phyloP scores from a whole-genome alignment of 2,888 invertebrate species.

The Criorhina ranunculi region DNA sequence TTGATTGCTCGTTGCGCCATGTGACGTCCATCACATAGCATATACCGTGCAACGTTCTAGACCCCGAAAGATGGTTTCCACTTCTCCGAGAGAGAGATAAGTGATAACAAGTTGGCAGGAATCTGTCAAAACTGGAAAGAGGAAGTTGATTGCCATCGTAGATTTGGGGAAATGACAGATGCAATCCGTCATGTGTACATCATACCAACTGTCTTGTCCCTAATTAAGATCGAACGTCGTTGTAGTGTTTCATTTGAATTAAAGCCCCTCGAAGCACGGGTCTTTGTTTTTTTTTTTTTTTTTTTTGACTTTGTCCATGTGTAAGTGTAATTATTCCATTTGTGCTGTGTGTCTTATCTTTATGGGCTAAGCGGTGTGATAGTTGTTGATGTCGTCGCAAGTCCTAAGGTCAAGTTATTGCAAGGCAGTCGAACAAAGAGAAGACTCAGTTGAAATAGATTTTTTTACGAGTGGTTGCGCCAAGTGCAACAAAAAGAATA shows the following conservation, averaged over 20 bases:
- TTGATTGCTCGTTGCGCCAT: constrained; percentile 32
- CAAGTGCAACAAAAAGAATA: constrained; percentile 17
- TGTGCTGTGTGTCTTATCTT: constrained; percentile 55
- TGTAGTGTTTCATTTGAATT: constrained; percentile 62
- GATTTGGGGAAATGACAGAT: constrained; percentile 50
- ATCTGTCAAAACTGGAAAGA: not conserved
- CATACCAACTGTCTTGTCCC: constrained; percentile 36
- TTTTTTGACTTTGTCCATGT: constrained; percentile 5
- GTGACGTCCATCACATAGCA: constrained; percentile 24
- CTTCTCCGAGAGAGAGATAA: constrained; percentile 17
- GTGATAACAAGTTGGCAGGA: constrained; percentile 15
- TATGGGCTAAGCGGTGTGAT: constrained; percentile 50
- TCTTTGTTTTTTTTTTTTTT: constrained; percentile 26
- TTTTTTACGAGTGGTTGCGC: constrained; percentile 36
- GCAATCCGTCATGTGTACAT: constrained; percentile 50
- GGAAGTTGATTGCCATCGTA: constrained; percentile 58
- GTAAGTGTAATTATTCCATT: constrained; percentile 67
- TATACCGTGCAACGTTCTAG: not conserved
- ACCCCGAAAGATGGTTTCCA: constrained; percentile 20
- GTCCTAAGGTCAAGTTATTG: constrained; percentile 66
- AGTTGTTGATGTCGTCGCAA: constrained; percentile 46
- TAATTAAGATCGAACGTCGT: constrained; percentile 47
- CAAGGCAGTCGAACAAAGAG: constrained; percentile 44
- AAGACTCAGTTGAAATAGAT: constrained; percentile 28
- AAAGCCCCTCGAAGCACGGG: constrained; percentile 36